Evolutionary conservation across 2,113 vertebrate species (phyloP).

Genomic region (Lasiurus borealis): DNA sequence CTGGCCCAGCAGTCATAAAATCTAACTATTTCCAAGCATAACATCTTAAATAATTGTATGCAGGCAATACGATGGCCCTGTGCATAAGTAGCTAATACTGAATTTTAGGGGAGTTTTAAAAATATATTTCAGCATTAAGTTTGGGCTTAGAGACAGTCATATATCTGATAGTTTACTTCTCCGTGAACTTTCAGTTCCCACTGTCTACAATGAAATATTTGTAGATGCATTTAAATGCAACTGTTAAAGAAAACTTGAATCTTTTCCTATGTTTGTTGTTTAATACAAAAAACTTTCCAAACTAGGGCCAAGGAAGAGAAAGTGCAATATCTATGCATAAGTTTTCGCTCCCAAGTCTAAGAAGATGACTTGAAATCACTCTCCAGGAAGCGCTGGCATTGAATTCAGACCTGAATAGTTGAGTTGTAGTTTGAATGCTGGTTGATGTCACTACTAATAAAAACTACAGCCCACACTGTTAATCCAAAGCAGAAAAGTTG

Average conservation of each 20-base stretch:
- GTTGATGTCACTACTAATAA: constrained; percentile 25
- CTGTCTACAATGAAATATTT: constrained; percentile 67
- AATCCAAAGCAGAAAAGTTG: background rate
- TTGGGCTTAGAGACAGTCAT: constrained; percentile 53
- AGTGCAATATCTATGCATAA: constrained; percentile 43
- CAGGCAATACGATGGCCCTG: constrained; percentile 54
- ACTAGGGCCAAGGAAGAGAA: constrained; percentile 11
- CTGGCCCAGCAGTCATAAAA: constrained; percentile 81
- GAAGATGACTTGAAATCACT: constrained; percentile 25
- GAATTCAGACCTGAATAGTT: constrained; percentile 51
- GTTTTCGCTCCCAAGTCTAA: constrained; percentile 34
- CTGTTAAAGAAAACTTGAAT: constrained; percentile 65
- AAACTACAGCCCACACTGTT: constrained; percentile 32
- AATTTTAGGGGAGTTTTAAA: constrained; percentile 68
- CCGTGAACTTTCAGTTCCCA: constrained; percentile 61
- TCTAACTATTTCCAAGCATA: constrained; percentile 77
- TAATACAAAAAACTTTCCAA: constrained; percentile 78
- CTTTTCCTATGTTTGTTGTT: constrained; percentile 39
- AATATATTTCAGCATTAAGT: constrained; percentile 61
- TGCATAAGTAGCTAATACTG: constrained; percentile 76
- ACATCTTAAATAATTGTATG: constrained; percentile 79
- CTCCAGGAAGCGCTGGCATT: constrained; percentile 18
- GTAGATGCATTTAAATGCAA: constrained; percentile 81
- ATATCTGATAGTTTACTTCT: constrained; percentile 68
- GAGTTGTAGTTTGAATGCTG: background rate